phyloP scores from a whole-genome alignment of 2,113 vertebrate species.

The Crocuta crocuta region DNA sequence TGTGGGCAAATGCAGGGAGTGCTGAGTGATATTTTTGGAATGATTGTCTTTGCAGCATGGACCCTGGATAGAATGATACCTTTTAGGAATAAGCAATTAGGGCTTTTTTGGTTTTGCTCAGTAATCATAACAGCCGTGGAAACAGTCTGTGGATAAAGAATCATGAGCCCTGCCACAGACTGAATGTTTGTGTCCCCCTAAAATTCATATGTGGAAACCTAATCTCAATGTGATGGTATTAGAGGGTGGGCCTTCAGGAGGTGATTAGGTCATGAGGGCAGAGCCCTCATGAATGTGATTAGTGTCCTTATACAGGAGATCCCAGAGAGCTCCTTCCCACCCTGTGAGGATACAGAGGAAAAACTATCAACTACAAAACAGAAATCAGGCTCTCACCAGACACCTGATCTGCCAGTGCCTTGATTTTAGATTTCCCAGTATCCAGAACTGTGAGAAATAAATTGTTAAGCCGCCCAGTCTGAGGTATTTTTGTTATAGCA shows the following conservation, averaged over 20 bases:
- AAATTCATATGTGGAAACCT: neutral
- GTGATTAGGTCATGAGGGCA: neutral
- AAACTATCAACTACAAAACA: neutral
- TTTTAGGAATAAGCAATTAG: slow-evolving; percentile 47
- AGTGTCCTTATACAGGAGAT: neutral
- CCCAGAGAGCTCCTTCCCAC: neutral
- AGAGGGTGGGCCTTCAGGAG: neutral
- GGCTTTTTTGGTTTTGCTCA: slow-evolving; percentile 32
- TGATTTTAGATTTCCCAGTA: neutral
- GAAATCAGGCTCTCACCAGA: neutral
- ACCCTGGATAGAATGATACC: neutral
- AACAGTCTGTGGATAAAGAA: neutral
- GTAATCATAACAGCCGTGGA: neutral
- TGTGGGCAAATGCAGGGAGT: slow-evolving; percentile 8
- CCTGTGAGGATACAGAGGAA: neutral
- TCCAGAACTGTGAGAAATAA: neutral
- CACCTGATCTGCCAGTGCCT: neutral
- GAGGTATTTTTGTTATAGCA: neutral
- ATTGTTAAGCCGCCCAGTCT: neutral
- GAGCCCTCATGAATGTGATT: neutral
- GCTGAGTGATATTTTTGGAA: slow-evolving; percentile 44
- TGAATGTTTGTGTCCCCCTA: neutral
- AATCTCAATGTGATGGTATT: neutral
- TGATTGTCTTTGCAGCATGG: neutral
- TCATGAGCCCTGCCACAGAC: neutral